A percentile compares a stretch with the other conserved stretches of the same genome.
Conservation (phyloP, 1,140 invertebrate genomes). For the Streblospio benedicti region DNA sequence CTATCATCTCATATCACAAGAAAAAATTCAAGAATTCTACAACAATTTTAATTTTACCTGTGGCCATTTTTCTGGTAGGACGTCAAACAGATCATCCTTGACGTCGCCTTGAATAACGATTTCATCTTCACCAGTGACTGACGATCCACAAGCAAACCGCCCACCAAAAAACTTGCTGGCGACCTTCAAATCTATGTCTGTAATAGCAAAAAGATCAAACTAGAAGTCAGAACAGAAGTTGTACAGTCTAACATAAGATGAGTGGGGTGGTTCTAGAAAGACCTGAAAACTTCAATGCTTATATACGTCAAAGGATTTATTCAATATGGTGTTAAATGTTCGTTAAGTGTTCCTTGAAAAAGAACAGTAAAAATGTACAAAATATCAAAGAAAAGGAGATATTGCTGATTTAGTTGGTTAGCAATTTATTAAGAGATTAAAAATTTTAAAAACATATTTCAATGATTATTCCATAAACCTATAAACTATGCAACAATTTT, state of each 20-base stretch:
- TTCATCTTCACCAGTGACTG: conserved; percentile 96
- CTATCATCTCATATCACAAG: not conserved
- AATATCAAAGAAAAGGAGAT: too few relatives aligned
- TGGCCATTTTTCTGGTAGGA: conserved; percentile 95
- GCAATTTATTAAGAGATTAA: too few relatives aligned
- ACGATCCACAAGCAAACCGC: conserved; percentile 96
- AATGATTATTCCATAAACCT: too few relatives aligned
- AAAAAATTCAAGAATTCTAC: not conserved
- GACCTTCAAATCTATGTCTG: conserved; percentile 94
- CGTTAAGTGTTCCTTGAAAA: too few relatives aligned
- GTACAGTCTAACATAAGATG: not conserved
- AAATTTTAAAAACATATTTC: too few relatives aligned
- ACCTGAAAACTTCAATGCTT: too few relatives aligned
- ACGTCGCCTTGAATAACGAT: conserved; percentile 91
- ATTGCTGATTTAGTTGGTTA: too few relatives aligned
- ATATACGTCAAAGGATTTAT: too few relatives aligned
- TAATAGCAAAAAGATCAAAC: conserved; percentile 25
- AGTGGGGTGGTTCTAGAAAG: too few relatives aligned
- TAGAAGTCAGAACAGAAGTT: not conserved
- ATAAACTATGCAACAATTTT: too few relatives aligned
- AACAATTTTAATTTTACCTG: conserved; percentile 54
- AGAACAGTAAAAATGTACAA: too few relatives aligned
- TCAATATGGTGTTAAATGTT: too few relatives aligned
- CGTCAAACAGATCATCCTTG: conserved; percentile 93
- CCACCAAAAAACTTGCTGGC: conserved; percentile 96